Conservation (phyloP, 2,888 invertebrate genomes). For the Orchesella flavescens region DNA sequence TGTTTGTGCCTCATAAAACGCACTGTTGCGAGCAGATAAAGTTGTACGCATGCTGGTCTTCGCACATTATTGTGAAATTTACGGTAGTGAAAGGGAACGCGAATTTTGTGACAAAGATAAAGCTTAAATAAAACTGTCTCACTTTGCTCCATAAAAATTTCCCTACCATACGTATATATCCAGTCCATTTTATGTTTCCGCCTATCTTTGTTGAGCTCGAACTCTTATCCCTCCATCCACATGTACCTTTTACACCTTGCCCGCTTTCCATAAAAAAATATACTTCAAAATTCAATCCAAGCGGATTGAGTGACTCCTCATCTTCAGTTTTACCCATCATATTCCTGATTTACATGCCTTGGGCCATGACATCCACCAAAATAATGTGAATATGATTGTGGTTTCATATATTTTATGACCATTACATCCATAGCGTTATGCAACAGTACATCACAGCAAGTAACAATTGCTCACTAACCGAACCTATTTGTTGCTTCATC, state of each 20-base stretch:
- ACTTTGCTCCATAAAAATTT: neutral
- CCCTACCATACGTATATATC: neutral
- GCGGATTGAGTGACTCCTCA: neutral
- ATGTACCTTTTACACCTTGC: neutral
- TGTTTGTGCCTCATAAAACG: neutral
- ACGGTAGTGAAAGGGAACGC: too few species aligned
- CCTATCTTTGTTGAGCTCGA: neutral
- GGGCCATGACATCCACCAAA: slow-evolving; percentile 7
- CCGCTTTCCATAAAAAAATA: neutral
- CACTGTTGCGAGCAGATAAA: neutral
- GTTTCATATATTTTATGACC: slow-evolving; percentile 1
- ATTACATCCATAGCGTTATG: slow-evolving; percentile 2
- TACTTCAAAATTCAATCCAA: neutral
- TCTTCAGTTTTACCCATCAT: neutral
- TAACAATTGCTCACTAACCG: slow-evolving; percentile 32
- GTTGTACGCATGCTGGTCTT: neutral
- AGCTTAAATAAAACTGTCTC: too few species aligned
- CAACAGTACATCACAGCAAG: slow-evolving; percentile 10
- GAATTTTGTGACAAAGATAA: too few species aligned
- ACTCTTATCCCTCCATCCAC: neutral
- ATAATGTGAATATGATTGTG: neutral
- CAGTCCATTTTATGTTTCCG: neutral
- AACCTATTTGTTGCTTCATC: slow-evolving; percentile 32
- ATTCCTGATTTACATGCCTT: neutral
- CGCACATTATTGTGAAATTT: too few species aligned